Percentiles rank a stretch among this genome's conserved stretches.
Conservation (phyloP, 2,888 invertebrate genomes). For the Conistra vaccinii region DNA sequence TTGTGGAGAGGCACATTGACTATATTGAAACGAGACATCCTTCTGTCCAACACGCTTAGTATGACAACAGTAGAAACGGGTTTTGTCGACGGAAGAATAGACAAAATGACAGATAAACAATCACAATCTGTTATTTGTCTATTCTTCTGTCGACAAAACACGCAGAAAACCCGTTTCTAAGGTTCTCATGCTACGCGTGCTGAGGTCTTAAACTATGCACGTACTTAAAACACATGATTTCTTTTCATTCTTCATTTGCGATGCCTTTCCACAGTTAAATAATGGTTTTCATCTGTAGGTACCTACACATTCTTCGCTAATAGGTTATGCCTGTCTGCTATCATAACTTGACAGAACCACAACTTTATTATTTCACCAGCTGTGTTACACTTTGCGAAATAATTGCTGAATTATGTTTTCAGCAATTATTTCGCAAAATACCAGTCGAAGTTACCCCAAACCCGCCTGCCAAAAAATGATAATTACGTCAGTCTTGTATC, state of each 20-base stretch:
- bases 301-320: too few relatives aligned
- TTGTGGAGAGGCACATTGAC: background rate
- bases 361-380: background rate
- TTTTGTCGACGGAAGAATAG: too few relatives aligned
- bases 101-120: too few relatives aligned
- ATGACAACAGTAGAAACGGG: too few relatives aligned
- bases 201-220: background rate
- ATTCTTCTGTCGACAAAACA: too few relatives aligned
- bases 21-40: background rate
- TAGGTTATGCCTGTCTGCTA: background rate
- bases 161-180: too few relatives aligned
- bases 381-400: background rate
- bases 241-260: too few relatives aligned
- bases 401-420: too few relatives aligned
- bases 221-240: background rate
- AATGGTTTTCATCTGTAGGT: background rate
- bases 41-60: too few relatives aligned
- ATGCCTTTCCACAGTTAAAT: background rate
- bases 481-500: slow-evolving; percentile 8
- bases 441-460: background rate
- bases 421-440: background rate
- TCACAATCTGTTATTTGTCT: too few relatives aligned
- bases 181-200: too few relatives aligned
- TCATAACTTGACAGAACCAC: background rate
- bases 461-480: background rate